These are phyloP conservation scores for Apodemia hepburni DNA, from an alignment of 2,888 invertebrate species.

Conservation along the genomic window DNA sequence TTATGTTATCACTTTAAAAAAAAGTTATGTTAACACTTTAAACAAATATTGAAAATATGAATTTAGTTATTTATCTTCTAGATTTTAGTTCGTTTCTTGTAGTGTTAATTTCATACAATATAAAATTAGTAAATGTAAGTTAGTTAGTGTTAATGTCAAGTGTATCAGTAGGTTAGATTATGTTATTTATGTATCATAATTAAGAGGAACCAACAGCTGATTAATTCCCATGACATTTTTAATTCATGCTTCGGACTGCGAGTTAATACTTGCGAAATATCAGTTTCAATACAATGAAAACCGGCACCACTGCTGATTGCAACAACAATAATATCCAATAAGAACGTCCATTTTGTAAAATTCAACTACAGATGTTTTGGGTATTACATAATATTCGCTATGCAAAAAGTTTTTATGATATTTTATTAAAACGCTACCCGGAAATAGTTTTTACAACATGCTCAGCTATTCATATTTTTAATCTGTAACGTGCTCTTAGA, in stretches of 20 bases:
- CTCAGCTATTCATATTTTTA: not conserved
- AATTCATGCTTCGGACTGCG: not conserved
- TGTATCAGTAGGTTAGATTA: not conserved
- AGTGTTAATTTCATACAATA: not conserved
- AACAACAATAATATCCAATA: not conserved
- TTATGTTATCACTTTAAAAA: too few species aligned
- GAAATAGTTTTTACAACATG: not conserved
- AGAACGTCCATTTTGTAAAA: slow-evolving; percentile 34
- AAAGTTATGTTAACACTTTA: too few species aligned
- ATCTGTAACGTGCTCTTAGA: not conserved
- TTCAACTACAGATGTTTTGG: slow-evolving; percentile 27
- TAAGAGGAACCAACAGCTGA: not conserved
- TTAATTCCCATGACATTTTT: slow-evolving; percentile 1
- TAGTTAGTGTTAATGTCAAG: not conserved
- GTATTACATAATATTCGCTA: slow-evolving; percentile 27
- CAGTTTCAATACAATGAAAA: not conserved
- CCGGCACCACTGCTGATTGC: not conserved
- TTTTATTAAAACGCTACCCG: slow-evolving; percentile 4
- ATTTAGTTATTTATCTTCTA: not conserved
- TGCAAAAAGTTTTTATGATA: not conserved
- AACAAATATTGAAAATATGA: too few species aligned
- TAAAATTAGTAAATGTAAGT: too few species aligned
- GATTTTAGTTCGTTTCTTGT: not conserved
- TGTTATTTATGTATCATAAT: not conserved
- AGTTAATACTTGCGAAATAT: not conserved